Evolutionary conservation across 2,888 invertebrate species (phyloP).

Genomic region (Drosophila kuntzei): DNA sequence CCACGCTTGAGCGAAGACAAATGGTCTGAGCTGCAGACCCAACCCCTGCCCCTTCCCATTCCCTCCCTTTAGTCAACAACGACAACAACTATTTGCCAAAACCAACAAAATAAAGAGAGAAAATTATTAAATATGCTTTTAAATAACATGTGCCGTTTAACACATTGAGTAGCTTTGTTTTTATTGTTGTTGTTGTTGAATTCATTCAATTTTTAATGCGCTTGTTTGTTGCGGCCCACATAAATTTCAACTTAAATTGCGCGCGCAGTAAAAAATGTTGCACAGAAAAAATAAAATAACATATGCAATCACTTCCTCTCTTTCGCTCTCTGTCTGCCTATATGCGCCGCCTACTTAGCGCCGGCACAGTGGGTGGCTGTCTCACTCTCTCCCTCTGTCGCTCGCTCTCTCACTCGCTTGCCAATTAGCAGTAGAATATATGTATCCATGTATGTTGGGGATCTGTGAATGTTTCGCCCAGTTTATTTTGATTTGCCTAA

Average conservation of each 20-base stretch:
- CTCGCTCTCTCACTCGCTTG: constrained; percentile 30
- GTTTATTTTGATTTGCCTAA: constrained; percentile 76
- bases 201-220: constrained; percentile 56
- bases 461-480: constrained; percentile 42
- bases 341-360: constrained; percentile 75
- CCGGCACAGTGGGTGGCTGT: constrained; percentile 70
- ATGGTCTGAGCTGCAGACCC: constrained; percentile 60
- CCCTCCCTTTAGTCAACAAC: background rate
- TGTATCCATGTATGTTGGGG: constrained; percentile 1
- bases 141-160: constrained; percentile 82
- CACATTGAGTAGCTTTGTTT: constrained; percentile 75
- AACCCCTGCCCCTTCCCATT: background rate
- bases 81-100: constrained; percentile 20
- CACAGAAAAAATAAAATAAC: constrained; percentile 27
- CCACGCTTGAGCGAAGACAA: constrained; percentile 80
- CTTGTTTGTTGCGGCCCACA: constrained; percentile 48
- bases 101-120: constrained; percentile 31
- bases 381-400: constrained; percentile 19
- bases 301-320: constrained; percentile 9
- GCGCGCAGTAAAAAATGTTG: constrained; percentile 75
- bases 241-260: constrained; percentile 82
- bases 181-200: constrained; percentile 13
- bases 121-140: constrained; percentile 71
- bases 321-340: background rate
- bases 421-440: constrained; percentile 69